These are phyloP conservation scores for Masnerella sp. DNA, from an alignment of 2,888 invertebrate species.

Conservation along the genomic window DNA sequence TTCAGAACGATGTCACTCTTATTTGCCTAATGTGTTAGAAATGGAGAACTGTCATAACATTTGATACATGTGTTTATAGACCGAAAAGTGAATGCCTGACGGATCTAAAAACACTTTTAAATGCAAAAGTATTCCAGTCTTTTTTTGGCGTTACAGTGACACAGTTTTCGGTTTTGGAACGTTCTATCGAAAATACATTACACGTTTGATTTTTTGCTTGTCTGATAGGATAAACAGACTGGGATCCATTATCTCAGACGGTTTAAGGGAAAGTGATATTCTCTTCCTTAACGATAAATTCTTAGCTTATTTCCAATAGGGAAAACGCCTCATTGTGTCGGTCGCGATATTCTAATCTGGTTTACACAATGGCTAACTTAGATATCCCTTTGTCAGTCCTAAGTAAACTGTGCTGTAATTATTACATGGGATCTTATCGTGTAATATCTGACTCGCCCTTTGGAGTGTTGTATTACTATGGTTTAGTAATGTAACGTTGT, in stretches of 20 bases:
- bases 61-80: conserved; percentile 29
- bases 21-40: conserved; percentile 23
- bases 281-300: not conserved
- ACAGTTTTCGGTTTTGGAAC: not conserved
- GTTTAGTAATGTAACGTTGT: no score
- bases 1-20: conserved; percentile 18
- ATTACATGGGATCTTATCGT: conserved; percentile 19
- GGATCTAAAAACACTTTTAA: not conserved
- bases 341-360: conserved; percentile 16
- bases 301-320: not conserved
- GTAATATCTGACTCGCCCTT: conserved; percentile 25
- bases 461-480: no score
- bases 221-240: not conserved
- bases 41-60: conserved; percentile 29
- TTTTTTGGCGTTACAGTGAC: not conserved
- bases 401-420: conserved; percentile 25
- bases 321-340: conserved; percentile 2
- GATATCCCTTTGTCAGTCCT: conserved; percentile 24
- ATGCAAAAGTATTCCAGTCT: no score
- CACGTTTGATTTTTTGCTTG: no score
- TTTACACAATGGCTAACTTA: conserved; percentile 22
- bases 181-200: no score
- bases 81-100: conserved; percentile 1
- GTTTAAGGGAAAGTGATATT: not conserved
- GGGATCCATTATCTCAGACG: not conserved